Base-by-base conservation (phyloP, 92 coral and sea anemone species). In the Palythoa caribaeorum region DNA sequence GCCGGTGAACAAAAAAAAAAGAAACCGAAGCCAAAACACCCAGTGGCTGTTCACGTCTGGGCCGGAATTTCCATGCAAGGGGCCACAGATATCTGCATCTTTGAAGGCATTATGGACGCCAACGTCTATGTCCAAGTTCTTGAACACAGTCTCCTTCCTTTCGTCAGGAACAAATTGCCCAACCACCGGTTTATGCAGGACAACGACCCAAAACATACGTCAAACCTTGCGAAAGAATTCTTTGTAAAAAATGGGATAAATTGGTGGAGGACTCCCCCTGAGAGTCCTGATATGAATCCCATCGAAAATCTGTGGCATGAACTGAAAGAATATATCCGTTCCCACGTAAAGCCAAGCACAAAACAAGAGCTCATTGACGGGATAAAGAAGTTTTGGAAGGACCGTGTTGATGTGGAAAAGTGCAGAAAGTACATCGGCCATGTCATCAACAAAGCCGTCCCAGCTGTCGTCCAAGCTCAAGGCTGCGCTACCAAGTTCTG, bases 341-440 rank as follows among this genome's bases (percentile, higher is more conserved):
- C 35, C 1, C 21, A 62, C 4, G 69, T 62, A 62, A 62, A 62
- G 21, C 69, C 28, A 62, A 62, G 28, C 19, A 62, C 69, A 1
- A 62, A 62, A 62, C 69, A 62, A 62, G 69, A 62, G 28, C 20
- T 62, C 28, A 62, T 62, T 62, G 69, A 62, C 69, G 69, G 19
- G 66, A 60, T 60, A 60, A 62, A 62, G 69, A 62, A 62, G 69
- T 62, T 62, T 60, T 60, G 68, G 68, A 14, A 6, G 3, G 68
- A 60, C 2, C 20, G 35, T 14, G 20, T 60, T 60, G 68, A 60
- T 15, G 68, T 19, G 7, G 68, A 60, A 16, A 60, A 60, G 3
- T 60, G 20, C 3, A 60, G 68, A 17, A 16, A 62, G 3, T 62
- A 17, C 9, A 62, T 62, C 35, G 21, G 69, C 69, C 35, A 62